A percentile compares a stretch with the other conserved stretches of the same genome.
phyloP scores from a whole-genome alignment of 2,888 invertebrate species.

The Bedellia somnulentella region DNA sequence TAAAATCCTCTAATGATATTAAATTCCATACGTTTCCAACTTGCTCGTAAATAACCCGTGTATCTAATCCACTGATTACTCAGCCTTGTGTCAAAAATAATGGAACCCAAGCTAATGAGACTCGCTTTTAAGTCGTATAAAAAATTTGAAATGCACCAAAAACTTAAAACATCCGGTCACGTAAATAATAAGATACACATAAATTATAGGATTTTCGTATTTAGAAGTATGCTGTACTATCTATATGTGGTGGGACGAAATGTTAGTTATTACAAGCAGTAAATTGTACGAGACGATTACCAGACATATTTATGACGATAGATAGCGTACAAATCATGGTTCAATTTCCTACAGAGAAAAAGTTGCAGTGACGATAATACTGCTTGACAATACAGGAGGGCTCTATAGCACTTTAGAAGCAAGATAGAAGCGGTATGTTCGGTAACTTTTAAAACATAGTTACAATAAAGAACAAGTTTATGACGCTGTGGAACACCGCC shows the following conservation, averaged over 20 bases:
- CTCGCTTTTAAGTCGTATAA: no score
- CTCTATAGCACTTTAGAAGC: no score
- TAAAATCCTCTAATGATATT: constrained; percentile 57
- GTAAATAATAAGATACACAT: no score
- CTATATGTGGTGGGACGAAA: no score
- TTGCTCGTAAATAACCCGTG: constrained; percentile 52
- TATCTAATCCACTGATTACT: constrained; percentile 59
- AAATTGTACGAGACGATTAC: constrained; percentile 28
- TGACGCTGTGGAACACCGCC: constrained; percentile 31
- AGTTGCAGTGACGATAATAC: constrained; percentile 12
- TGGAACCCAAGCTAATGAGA: no score
- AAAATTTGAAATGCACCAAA: no score
- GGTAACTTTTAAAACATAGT: constrained; percentile 33
- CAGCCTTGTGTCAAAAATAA: no score
- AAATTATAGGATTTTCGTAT: no score
- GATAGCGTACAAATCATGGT: constrained; percentile 37
- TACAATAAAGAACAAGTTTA: constrained; percentile 51
- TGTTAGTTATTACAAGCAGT: constrained; percentile 17
- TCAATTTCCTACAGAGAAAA: constrained; percentile 32
- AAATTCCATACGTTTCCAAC: constrained; percentile 56
- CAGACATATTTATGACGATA: constrained; percentile 38
- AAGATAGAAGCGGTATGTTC: constrained; percentile 36
- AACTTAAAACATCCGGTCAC: no score
- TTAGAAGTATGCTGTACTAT: no score
- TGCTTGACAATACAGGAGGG: constrained; percentile 19